Evolutionary conservation across 2,113 vertebrate genomes (phyloP).

Genomic region (Nibea coibor): DNA sequence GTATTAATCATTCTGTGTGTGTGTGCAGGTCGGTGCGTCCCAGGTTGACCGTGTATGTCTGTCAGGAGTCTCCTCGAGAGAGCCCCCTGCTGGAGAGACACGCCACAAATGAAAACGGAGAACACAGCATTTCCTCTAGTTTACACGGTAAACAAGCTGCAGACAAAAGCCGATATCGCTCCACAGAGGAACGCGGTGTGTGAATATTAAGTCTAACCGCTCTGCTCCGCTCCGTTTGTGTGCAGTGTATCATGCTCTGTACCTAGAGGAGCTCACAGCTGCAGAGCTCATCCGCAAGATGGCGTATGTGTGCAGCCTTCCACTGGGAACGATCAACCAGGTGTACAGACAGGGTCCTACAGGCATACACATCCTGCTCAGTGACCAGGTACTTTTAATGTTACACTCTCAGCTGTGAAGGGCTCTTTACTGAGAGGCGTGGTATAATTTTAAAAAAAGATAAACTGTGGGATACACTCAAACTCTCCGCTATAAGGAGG

Average conservation of each 20-base stretch:
- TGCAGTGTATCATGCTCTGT: constrained; percentile 94
- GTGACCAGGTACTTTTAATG: constrained; percentile 89
- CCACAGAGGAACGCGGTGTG: not conserved
- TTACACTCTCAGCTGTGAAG: not conserved
- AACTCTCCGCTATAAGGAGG: not conserved
- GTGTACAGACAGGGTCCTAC: constrained; percentile 96
- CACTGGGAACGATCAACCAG: constrained; percentile 91
- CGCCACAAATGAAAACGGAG: constrained; percentile 81
- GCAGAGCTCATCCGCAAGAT: constrained; percentile 93
- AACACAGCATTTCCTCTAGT: constrained; percentile 83
- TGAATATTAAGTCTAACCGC: not conserved
- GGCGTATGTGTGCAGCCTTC: constrained; percentile 91
- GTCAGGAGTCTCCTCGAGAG: constrained; percentile 85
- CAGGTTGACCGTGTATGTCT: constrained; percentile 92
- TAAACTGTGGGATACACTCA: not conserved
- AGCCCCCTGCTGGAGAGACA: constrained; percentile 86
- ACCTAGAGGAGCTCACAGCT: constrained; percentile 94
- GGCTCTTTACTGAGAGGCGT: constrained; percentile 8
- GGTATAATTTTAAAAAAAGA: constrained; percentile 13
- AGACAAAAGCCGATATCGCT: not conserved
- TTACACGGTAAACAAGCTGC: constrained; percentile 84
- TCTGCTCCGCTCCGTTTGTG: not conserved
- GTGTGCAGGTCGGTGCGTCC: constrained; percentile 89
- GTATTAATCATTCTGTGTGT: not conserved
- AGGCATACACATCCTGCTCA: constrained; percentile 94